Evolutionary conservation across 2,797 vertebrate species (phyloP).

Genomic region (Notolabrus celidotus): DNA sequence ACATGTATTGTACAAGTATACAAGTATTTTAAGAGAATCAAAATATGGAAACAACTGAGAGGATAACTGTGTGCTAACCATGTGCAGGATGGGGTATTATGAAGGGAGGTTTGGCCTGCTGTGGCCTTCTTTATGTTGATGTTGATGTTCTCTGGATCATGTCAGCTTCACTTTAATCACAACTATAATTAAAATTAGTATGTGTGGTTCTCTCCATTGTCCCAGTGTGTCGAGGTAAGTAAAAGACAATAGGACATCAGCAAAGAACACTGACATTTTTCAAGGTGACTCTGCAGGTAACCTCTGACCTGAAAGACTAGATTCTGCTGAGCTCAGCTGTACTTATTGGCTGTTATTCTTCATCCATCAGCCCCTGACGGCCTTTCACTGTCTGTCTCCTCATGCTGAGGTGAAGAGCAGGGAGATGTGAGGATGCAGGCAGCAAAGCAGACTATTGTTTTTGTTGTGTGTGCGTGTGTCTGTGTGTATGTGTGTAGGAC

Average conservation of each 20-base stretch:
- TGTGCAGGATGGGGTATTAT: too few relatives aligned
- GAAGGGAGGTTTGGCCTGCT: too few relatives aligned
- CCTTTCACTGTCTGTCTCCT: constrained; percentile 52
- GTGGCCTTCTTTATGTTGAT: too few relatives aligned
- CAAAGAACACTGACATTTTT: constrained; percentile 41
- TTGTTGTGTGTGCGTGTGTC: constrained; percentile 6
- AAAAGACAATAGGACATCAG: neutral
- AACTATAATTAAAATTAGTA: neutral
- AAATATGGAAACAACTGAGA: too few relatives aligned
- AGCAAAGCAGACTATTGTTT: constrained; percentile 40
- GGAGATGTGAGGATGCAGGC: constrained; percentile 47
- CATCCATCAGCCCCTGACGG: constrained; percentile 45
- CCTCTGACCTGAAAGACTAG: constrained; percentile 60
- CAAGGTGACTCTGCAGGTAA: constrained; percentile 67
- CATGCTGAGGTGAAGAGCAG: constrained; percentile 39
- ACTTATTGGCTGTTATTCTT: constrained; percentile 70
- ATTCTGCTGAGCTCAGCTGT: constrained; percentile 66
- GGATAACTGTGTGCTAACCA: too few relatives aligned
- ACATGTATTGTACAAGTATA: too few relatives aligned
- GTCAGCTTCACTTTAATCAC: neutral
- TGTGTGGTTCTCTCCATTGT: neutral
- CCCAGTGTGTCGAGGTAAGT: neutral
- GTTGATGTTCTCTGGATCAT: too few relatives aligned
- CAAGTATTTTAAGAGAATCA: too few relatives aligned
- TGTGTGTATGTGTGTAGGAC: constrained; percentile 13